Percentiles rank a stretch among this genome's conserved stretches.
Conservation (phyloP, 1,140 invertebrate species). For the Drosophila athabasca region DNA sequence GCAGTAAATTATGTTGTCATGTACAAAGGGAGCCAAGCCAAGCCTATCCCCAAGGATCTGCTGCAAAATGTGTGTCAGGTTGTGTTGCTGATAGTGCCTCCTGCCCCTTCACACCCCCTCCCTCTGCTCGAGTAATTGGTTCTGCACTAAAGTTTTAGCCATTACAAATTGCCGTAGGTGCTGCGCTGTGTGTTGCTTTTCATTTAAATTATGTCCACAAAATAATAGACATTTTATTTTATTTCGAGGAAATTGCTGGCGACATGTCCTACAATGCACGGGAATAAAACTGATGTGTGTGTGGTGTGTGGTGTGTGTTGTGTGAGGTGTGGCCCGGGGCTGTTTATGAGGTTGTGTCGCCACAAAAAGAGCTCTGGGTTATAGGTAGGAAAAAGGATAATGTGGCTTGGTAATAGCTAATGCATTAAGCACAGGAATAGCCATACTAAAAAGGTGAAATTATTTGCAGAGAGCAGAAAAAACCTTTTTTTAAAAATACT, state of each 20-base stretch:
- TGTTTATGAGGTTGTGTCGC: slow-evolving; percentile 1
- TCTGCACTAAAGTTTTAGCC: slow-evolving; percentile 37
- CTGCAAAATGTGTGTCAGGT: slow-evolving; percentile 64
- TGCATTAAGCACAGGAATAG: too few relatives aligned
- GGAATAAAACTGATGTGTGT: neutral
- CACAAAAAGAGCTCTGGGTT: too few relatives aligned
- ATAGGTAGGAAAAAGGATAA: too few relatives aligned
- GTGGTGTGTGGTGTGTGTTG: neutral
- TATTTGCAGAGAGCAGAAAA: too few relatives aligned
- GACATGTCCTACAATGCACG: slow-evolving; percentile 36
- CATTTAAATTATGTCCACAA: slow-evolving; percentile 51
- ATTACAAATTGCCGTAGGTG: slow-evolving; percentile 60
- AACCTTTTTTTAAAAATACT: too few relatives aligned
- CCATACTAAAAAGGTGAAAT: too few relatives aligned
- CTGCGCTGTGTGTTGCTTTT: slow-evolving; percentile 6
- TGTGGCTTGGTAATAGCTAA: too few relatives aligned
- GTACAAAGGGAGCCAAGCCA: slow-evolving; percentile 67
- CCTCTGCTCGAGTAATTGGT: slow-evolving; percentile 36
- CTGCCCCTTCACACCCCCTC: slow-evolving; percentile 14
- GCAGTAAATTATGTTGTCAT: slow-evolving; percentile 73
- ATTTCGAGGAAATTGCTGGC: slow-evolving; percentile 23
- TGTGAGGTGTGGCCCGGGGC: slow-evolving; percentile 24
- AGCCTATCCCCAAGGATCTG: slow-evolving; percentile 70
- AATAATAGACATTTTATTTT: slow-evolving; percentile 47
- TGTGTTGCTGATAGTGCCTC: slow-evolving; percentile 46